Conservation (phyloP, 2,888 invertebrate species). For the Orthonychiurus folsomi region DNA sequence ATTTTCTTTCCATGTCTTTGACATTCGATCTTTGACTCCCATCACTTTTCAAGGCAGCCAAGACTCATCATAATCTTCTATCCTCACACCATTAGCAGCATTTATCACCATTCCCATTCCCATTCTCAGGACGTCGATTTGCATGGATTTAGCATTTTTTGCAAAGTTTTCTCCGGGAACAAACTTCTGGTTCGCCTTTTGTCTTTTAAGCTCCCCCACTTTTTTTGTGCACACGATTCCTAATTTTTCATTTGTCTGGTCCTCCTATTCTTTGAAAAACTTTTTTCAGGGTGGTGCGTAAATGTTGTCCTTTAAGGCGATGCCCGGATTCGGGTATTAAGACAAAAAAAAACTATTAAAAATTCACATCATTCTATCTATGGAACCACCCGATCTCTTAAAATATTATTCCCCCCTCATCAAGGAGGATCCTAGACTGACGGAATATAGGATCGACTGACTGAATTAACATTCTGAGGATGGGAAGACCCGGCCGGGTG, state of each 20-base stretch:
- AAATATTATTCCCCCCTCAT: neutral
- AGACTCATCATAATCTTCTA: neutral
- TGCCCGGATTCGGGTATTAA: neutral
- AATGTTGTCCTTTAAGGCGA: neutral
- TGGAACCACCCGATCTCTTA: neutral
- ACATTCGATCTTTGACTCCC: neutral
- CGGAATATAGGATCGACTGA: neutral
- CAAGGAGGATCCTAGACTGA: no score
- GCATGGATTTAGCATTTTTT: neutral
- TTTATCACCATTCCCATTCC: neutral
- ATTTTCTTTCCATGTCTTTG: neutral
- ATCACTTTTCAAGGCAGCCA: neutral
- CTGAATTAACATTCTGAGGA: neutral
- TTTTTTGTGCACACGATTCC: neutral
- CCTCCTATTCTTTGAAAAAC: no score
- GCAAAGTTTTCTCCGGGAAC: neutral
- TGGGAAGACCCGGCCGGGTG: neutral
- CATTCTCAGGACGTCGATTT: neutral
- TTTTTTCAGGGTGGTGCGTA: no score
- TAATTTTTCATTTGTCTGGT: conserved; percentile 1
- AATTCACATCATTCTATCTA: neutral
- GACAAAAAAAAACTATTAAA: neutral
- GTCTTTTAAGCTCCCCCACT: neutral
- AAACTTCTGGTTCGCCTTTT: neutral
- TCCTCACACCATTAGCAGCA: neutral